Base-by-base conservation (phyloP, 2,797 vertebrate species). In the Sebastes elongatus region DNA sequence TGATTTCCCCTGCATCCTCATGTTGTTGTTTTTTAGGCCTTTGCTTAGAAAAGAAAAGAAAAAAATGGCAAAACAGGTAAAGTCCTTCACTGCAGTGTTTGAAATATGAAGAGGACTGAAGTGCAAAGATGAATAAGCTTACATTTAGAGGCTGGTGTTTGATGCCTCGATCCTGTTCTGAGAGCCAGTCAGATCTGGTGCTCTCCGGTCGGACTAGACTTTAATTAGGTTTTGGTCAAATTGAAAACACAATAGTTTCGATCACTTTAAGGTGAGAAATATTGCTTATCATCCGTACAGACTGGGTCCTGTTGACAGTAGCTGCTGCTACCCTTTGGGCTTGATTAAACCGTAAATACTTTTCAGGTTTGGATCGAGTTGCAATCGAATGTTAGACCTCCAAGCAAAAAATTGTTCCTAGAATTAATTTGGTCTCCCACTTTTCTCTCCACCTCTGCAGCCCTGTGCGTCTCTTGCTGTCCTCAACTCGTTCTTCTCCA, bases 291-390 rank as follows among this genome's bases (percentile, higher is more conserved):
- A 55, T 73, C 5, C 1, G n/a, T 30, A 3, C 28, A 63, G 72
- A 22, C 35, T 66, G 33, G 2, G 2, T 61, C 57, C 38, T 71
- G 0, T 61, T 71, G 59, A 73, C 53, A 55, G 25, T 56, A 71
- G 14, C 63, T 23, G 46, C 18, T 20, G n/a, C 20, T 1, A 1
- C 60, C 70, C 64, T 64, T 4, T 73, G 72, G 75, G 62, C 59
- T 74, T 76, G 74, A 86, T 86, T 81, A 75, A 71, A 80, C 4
- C 0, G 2, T 27, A 78, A 81, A 25, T 67, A 56, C 33, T 72
- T 65, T 59, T 64, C 68, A 78, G 28, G 56, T 79, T 78, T 11
- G 18, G 5, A 28, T 75, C 7, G 5, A 66, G 55, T 4, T 28
- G 10, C 11, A 60, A 46, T 77, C 4, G 11, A 75, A 71, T 14